A percentile compares a stretch with the other conserved stretches of the same genome.
Conservation (phyloP, 2,888 invertebrate genomes). For the Hermaeophaga mercurialis region DNA sequence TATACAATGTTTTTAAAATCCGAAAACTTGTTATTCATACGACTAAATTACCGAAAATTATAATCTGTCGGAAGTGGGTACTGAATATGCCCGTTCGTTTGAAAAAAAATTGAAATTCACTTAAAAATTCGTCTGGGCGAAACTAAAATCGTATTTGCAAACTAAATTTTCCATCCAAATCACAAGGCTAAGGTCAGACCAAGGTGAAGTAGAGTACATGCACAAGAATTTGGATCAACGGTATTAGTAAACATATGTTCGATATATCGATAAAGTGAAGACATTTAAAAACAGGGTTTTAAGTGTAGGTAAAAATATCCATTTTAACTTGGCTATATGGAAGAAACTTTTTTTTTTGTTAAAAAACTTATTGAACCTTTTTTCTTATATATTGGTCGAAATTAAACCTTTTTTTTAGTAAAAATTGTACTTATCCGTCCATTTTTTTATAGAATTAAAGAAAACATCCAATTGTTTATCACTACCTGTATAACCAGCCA, state of each 20-base stretch:
- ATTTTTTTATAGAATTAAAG: too few relatives aligned
- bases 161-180: constrained; percentile 30
- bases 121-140: constrained; percentile 37
- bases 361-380: too few relatives aligned
- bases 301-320: too few relatives aligned
- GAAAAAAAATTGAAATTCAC: constrained; percentile 15
- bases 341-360: too few relatives aligned
- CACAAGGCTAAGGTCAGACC: constrained; percentile 35
- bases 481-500: too few relatives aligned
- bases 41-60: constrained; percentile 10
- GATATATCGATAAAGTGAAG: too few relatives aligned
- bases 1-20: neutral
- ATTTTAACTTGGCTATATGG: too few relatives aligned
- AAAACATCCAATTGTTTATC: too few relatives aligned
- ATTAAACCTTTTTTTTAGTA: too few relatives aligned
- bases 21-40: neutral
- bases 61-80: constrained; percentile 8
- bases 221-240: constrained; percentile 10
- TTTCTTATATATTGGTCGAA: too few relatives aligned
- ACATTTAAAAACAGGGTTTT: too few relatives aligned
- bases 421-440: too few relatives aligned
- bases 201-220: constrained; percentile 29
- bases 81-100: constrained; percentile 16
- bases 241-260: constrained; percentile 13
- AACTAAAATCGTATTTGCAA: constrained; percentile 32